These are phyloP conservation scores for Chamaea fasciata DNA, from an alignment of 2,113 vertebrate species.

Conservation along the genomic window DNA sequence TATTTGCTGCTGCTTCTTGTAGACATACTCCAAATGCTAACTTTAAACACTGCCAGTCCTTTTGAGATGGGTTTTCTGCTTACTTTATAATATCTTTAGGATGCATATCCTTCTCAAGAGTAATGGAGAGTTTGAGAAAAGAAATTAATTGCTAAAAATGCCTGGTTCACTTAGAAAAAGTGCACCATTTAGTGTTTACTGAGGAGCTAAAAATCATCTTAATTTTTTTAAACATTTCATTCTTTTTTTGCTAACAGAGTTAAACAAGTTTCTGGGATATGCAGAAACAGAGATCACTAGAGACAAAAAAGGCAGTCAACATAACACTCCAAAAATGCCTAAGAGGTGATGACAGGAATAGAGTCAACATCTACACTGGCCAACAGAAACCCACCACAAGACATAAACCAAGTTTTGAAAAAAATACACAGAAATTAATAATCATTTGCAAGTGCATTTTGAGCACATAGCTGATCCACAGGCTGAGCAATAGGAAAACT, in stretches of 20 bases:
- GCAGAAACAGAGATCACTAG: neutral
- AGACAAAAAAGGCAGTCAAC: neutral
- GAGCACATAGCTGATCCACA: neutral
- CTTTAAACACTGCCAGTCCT: conserved; percentile 47
- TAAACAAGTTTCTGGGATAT: neutral
- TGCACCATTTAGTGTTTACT: neutral
- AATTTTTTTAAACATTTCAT: neutral
- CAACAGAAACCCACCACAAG: neutral
- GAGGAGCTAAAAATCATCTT: neutral
- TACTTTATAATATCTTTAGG: conserved; percentile 40
- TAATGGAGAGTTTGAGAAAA: conserved; percentile 12
- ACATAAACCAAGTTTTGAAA: neutral
- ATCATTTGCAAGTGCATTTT: neutral
- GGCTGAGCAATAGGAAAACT: neutral
- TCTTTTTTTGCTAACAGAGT: neutral
- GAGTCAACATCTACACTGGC: neutral
- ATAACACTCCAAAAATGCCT: conserved; percentile 1
- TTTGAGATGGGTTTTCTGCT: conserved; percentile 1
- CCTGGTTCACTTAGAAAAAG: neutral
- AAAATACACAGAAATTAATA: conserved; percentile 21
- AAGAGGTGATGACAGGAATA: neutral
- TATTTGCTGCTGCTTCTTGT: conserved; percentile 1
- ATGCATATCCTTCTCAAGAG: neutral
- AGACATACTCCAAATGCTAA: conserved; percentile 32
- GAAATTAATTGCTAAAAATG: conserved; percentile 4